Conservation (phyloP, 2,113 vertebrate species). For the Balaeniceps rex region DNA sequence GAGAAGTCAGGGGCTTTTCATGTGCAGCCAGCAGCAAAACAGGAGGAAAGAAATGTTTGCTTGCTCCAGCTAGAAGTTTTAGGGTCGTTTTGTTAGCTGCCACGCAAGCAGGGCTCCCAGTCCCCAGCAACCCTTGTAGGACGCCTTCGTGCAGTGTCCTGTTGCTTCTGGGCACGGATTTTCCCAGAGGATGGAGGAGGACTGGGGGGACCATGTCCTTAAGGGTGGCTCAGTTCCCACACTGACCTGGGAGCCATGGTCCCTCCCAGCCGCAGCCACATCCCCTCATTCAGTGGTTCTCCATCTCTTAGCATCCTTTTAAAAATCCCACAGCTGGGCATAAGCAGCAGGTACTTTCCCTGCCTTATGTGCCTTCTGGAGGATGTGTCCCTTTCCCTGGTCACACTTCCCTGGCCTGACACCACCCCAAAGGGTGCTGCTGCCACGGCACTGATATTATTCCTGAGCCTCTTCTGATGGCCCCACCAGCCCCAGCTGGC, state of each 20-base stretch:
- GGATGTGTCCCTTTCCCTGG: not conserved
- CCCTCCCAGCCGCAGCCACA: not conserved
- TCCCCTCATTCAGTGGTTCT: not conserved
- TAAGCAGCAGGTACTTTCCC: not conserved
- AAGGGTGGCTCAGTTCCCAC: not conserved
- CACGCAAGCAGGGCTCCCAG: not conserved
- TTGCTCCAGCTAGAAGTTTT: not conserved
- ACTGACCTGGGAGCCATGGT: fast-evolving
- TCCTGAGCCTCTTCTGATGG: not conserved
- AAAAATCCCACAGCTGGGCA: not conserved
- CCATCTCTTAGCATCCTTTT: not conserved
- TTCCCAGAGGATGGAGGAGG: not conserved
- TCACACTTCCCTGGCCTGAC: not conserved
- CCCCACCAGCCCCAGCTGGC: too few species aligned
- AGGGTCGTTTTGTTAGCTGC: not conserved
- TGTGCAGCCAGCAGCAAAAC: not conserved
- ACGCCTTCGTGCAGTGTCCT: not conserved
- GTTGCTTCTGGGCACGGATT: not conserved
- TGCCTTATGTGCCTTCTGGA: not conserved
- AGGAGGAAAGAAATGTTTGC: not conserved
- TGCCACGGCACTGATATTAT: not conserved
- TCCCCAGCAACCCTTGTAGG: not conserved
- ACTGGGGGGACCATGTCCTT: not conserved
- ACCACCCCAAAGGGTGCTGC: not conserved
- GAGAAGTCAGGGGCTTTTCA: not conserved